Evolutionary conservation across 2,888 invertebrate species (phyloP).

Genomic region (Selenia dentaria): DNA sequence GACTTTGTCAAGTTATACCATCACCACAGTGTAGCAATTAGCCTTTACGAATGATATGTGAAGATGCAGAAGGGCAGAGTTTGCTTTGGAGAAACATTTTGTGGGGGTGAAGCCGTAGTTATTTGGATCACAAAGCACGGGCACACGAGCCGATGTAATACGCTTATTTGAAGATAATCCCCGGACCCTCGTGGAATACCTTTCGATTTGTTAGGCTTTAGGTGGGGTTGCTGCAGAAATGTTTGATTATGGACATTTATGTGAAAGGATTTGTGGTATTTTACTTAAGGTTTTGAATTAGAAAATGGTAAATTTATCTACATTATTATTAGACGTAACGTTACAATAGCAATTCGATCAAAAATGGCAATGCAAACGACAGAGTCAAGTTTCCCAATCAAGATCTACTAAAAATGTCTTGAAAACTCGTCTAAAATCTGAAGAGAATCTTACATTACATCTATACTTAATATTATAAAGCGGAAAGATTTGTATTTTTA

Average conservation of each 20-base stretch:
- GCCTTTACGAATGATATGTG: conserved; percentile 18
- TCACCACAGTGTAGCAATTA: conserved; percentile 21
- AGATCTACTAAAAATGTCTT: too few species aligned
- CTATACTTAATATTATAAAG: too few species aligned
- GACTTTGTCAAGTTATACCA: conserved; percentile 17
- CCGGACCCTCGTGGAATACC: conserved; percentile 50
- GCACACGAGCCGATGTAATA: conserved; percentile 61
- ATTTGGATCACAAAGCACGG: conserved; percentile 69
- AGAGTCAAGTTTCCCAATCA: too few species aligned
- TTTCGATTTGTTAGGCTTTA: conserved; percentile 47
- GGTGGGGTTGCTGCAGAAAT: conserved; percentile 30
- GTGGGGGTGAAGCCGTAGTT: conserved; percentile 56
- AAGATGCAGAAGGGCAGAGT: conserved; percentile 19
- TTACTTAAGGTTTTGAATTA: too few species aligned
- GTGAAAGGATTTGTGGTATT: conserved; percentile 18
- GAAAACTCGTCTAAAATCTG: too few species aligned
- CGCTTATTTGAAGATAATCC: conserved; percentile 77
- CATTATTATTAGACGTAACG: too few species aligned
- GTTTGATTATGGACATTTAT: conserved; percentile 18
- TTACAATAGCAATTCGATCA: too few species aligned
- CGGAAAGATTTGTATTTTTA: too few species aligned
- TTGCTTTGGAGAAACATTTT: conserved; percentile 25
- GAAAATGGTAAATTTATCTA: too few species aligned
- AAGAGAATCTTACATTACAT: too few species aligned
- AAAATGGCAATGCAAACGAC: too few species aligned